phyloP scores from a whole-genome alignment of 2,113 vertebrate genomes.

The Riparia riparia region DNA sequence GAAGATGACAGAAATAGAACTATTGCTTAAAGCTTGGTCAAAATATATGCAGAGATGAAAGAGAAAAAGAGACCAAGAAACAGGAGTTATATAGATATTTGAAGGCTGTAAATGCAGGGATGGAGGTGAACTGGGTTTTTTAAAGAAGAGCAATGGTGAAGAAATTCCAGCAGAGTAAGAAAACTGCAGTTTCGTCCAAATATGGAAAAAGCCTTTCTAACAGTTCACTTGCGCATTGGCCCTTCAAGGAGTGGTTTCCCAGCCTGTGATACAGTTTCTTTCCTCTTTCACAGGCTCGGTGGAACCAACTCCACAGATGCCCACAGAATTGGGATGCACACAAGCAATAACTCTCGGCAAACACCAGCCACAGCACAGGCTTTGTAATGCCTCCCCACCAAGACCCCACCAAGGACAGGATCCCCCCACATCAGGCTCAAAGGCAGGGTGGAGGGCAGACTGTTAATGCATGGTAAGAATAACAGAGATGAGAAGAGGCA shows the following conservation, averaged over 20 bases:
- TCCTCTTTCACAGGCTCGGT: background rate
- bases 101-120: background rate
- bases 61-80: background rate
- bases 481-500: background rate
- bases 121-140: background rate
- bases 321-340: fast-evolving
- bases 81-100: background rate
- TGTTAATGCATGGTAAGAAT: background rate
- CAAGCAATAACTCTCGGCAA: background rate
- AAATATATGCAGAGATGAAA: background rate
- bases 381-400: background rate
- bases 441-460: background rate
- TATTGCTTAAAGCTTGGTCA: background rate
- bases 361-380: background rate
- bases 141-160: background rate
- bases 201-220: background rate
- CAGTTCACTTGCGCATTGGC: background rate
- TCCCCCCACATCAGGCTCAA: background rate
- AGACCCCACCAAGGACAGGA: background rate
- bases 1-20: background rate
- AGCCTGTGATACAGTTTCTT: background rate
- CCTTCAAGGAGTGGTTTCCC: background rate
- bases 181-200: background rate
- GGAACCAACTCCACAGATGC: background rate
- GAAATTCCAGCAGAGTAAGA: background rate